These are phyloP conservation scores for Trinorchestia longiramus DNA, from an alignment of 1,140 invertebrate genomes.

Conservation along the genomic window DNA sequence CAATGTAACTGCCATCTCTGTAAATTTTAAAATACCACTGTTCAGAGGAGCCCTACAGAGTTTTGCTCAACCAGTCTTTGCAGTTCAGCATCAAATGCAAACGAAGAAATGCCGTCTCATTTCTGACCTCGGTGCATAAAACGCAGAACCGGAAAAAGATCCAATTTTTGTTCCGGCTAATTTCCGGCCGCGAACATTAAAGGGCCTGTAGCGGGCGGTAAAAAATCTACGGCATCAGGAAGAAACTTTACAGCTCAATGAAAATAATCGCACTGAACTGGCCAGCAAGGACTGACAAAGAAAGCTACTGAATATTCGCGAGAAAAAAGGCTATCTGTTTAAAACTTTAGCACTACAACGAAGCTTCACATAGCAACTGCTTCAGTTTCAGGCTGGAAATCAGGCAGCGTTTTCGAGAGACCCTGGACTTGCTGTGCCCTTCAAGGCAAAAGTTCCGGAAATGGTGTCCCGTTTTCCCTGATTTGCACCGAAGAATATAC, in stretches of 20 bases:
- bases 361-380: background rate
- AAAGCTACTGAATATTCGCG: background rate
- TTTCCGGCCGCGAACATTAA: slow-evolving; percentile 33
- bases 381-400: background rate
- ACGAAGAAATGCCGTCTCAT: background rate
- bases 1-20: background rate
- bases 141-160: background rate
- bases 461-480: background rate
- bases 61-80: background rate
- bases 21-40: background rate
- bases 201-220: background rate
- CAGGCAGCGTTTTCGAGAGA: background rate
- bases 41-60: background rate
- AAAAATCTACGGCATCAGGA: background rate
- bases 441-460: background rate
- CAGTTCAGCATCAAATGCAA: background rate
- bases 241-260: background rate
- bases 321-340: background rate
- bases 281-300: background rate
- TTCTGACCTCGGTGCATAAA: slow-evolving; percentile 32
- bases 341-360: background rate
- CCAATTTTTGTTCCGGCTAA: slow-evolving; percentile 50
- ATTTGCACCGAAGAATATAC: background rate
- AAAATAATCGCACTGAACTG: background rate
- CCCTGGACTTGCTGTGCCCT: background rate